phyloP scores from a whole-genome alignment of 2,797 vertebrate species.

The Leptodactylus fallax region DNA sequence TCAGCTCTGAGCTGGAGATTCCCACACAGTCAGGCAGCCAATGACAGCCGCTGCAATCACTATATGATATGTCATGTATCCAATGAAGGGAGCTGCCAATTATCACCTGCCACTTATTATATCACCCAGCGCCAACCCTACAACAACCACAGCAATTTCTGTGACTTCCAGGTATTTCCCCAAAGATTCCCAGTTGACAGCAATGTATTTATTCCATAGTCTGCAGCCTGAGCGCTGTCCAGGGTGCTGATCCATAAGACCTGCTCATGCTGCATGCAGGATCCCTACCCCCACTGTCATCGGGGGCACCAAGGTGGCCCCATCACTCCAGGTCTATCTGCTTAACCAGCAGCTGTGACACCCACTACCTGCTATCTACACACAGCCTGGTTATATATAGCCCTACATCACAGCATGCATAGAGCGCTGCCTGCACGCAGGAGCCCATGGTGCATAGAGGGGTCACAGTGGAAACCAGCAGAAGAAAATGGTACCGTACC shows the following conservation, averaged over 20 bases:
- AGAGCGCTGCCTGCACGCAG: background rate
- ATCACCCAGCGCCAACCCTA: slow-evolving; percentile 8
- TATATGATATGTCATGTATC: slow-evolving; percentile 38
- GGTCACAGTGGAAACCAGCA: background rate
- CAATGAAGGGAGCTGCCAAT: slow-evolving; percentile 49
- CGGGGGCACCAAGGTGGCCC: background rate
- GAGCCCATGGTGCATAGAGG: background rate
- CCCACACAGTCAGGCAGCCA: slow-evolving; percentile 49
- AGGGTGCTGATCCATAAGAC: slow-evolving; percentile 54
- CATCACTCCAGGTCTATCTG: background rate
- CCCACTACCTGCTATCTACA: too few species aligned
- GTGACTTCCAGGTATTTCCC: slow-evolving; percentile 66
- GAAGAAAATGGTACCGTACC: slow-evolving; percentile 74
- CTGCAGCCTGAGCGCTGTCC: slow-evolving; percentile 67
- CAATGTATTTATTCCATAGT: background rate
- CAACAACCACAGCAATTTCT: background rate
- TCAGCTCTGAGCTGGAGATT: slow-evolving; percentile 18
- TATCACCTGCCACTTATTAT: slow-evolving; percentile 44
- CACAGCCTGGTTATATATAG: background rate
- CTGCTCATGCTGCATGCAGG: background rate
- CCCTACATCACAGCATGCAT: background rate
- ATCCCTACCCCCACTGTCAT: background rate
- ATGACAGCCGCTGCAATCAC: slow-evolving; percentile 34
- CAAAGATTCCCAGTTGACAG: background rate
- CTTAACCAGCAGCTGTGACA: too few species aligned